Percentiles rank a stretch among this genome's conserved stretches.
phyloP scores from a whole-genome alignment of 2,888 invertebrate species.

The Trichopoda pennipes region DNA sequence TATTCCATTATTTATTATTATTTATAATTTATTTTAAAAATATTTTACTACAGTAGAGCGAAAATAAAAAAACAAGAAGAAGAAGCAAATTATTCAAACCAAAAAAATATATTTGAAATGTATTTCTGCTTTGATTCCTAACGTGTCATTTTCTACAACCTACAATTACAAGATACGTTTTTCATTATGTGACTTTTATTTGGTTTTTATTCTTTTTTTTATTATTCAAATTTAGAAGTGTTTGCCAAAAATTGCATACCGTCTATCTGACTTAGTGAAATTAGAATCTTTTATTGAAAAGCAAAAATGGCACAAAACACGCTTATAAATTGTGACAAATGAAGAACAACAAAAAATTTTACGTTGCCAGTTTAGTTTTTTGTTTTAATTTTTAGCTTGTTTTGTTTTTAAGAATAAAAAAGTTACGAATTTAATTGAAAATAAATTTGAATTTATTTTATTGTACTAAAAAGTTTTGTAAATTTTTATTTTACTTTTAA shows the following conservation, averaged over 20 bases:
- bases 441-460: no score
- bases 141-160: slow-evolving; percentile 6
- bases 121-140: slow-evolving; percentile 18
- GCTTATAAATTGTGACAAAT: background rate
- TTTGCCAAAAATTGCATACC: slow-evolving; percentile 54
- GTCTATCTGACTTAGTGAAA: slow-evolving; percentile 14
- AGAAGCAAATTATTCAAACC: no score
- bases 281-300: slow-evolving; percentile 18
- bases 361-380: background rate
- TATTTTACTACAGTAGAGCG: no score
- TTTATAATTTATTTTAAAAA: no score
- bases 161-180: slow-evolving; percentile 23
- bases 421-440: no score
- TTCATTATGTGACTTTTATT: background rate
- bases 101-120: no score
- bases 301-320: background rate
- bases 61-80: no score
- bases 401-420: no score
- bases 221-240: slow-evolving; percentile 21
- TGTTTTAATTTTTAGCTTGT: no score
- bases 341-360: background rate
- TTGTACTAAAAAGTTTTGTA: no score
- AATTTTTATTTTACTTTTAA: no score
- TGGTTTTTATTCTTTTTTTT: background rate
- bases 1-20: no score